phyloP scores from a whole-genome alignment of 2,113 vertebrate species.

The Hypocryptadius cinnamomeus region DNA sequence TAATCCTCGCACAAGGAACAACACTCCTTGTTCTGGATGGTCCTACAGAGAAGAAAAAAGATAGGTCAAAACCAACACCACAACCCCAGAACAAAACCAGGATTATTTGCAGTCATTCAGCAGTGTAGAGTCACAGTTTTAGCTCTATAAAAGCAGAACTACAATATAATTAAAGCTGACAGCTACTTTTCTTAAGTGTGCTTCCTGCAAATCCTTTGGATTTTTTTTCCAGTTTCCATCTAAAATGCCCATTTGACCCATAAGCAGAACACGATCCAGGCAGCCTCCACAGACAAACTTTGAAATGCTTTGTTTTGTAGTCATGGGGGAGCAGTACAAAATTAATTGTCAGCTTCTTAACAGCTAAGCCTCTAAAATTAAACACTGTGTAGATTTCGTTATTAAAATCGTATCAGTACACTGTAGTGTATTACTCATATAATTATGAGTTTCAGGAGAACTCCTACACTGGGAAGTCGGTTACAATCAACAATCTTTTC shows the following conservation, averaged over 20 bases:
- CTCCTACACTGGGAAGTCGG: neutral
- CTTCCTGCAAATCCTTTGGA: neutral
- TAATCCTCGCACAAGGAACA: slow-evolving; percentile 90
- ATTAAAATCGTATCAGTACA: neutral
- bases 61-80: neutral
- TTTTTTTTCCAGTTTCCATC: neutral
- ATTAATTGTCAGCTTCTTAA: slow-evolving; percentile 19
- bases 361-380: slow-evolving; percentile 8
- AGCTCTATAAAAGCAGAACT: neutral
- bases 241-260: neutral
- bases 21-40: slow-evolving; percentile 92
- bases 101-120: neutral
- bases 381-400: neutral
- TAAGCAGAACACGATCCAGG: neutral
- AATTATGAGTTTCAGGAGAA: neutral
- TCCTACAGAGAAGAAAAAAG: slow-evolving; percentile 71
- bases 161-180: neutral
- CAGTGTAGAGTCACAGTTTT: neutral
- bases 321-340: neutral
- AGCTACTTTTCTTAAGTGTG: neutral
- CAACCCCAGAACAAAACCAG: neutral
- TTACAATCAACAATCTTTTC: neutral
- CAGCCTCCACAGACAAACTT: neutral
- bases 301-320: neutral
- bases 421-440: neutral